A percentile compares a stretch with the other conserved stretches of the same genome.
Conservation (phyloP, 2,888 invertebrate genomes). For the Mesoligia furuncula region DNA sequence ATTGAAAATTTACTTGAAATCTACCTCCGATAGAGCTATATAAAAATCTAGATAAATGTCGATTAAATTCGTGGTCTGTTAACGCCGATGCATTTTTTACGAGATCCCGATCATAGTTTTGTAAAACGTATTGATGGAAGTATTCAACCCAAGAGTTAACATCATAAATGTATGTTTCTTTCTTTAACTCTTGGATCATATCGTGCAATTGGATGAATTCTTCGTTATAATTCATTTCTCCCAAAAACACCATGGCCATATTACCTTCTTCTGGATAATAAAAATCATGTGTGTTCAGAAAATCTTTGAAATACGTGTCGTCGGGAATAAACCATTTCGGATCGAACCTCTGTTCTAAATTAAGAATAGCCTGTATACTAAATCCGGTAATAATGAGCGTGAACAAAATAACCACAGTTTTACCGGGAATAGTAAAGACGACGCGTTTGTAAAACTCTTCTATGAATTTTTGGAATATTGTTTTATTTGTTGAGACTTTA, state of each 20-base stretch:
- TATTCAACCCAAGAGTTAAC: slow-evolving; percentile 92
- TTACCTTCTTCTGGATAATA: slow-evolving; percentile 92
- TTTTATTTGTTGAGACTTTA: slow-evolving; percentile 89
- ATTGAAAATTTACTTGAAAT: slow-evolving; percentile 93
- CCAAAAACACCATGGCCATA: slow-evolving; percentile 92
- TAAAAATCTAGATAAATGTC: slow-evolving; percentile 92
- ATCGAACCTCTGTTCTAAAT: slow-evolving; percentile 94
- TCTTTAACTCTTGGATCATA: slow-evolving; percentile 88
- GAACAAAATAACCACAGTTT: slow-evolving; percentile 91
- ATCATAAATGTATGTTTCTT: slow-evolving; percentile 89
- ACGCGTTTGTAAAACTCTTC: slow-evolving; percentile 91
- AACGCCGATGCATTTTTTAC: slow-evolving; percentile 85
- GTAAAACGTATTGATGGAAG: slow-evolving; percentile 91
- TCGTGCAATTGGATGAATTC: slow-evolving; percentile 91
- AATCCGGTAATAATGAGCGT: slow-evolving; percentile 91
- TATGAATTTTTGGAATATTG: slow-evolving; percentile 91
- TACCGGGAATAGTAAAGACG: slow-evolving; percentile 92
- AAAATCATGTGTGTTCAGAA: slow-evolving; percentile 87
- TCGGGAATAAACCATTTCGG: slow-evolving; percentile 95
- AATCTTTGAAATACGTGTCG: slow-evolving; percentile 92
- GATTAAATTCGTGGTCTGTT: slow-evolving; percentile 90
- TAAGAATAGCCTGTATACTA: slow-evolving; percentile 91
- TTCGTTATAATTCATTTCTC: slow-evolving; percentile 91
- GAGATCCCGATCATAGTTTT: slow-evolving; percentile 87
- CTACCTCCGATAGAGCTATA: slow-evolving; percentile 93